Percentiles rank a stretch among this genome's conserved stretches.
These are phyloP conservation scores for Aldabrachelys gigantea DNA, from an alignment of 2,113 vertebrate genomes.

Conservation along the genomic window DNA sequence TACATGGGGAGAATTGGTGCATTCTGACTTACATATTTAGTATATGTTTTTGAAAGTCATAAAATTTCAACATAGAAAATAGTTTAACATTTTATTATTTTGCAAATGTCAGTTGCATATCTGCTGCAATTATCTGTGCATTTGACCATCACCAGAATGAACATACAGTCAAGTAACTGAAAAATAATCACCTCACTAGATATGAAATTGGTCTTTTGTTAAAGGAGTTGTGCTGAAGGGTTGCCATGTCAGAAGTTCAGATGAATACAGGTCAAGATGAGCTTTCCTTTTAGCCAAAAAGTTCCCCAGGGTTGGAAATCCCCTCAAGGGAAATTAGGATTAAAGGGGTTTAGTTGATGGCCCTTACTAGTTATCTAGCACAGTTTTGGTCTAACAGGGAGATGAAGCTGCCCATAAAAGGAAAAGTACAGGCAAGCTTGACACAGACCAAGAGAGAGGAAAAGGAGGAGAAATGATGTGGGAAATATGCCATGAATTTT, in stretches of 20 bases:
- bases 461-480: no score
- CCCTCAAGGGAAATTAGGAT: not conserved
- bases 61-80: not conserved
- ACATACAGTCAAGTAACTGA: not conserved
- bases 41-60: not conserved
- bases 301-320: not conserved
- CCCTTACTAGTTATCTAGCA: not conserved
- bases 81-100: not conserved
- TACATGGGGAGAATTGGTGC: not conserved
- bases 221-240: not conserved
- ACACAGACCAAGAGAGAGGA: no score
- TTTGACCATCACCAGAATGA: not conserved
- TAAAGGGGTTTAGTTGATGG: not conserved
- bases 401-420: not conserved
- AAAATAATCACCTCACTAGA: not conserved
- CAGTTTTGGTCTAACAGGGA: not conserved
- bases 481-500: no score
- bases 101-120: not conserved
- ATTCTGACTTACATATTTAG: not conserved
- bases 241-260: not conserved
- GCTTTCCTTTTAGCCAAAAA: not conserved
- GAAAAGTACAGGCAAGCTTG: not conserved
- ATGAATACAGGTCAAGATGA: not conserved
- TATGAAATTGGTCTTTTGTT: not conserved
- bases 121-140: not conserved